Conservation (phyloP, 2,888 invertebrate genomes). For the Melieria picta region DNA sequence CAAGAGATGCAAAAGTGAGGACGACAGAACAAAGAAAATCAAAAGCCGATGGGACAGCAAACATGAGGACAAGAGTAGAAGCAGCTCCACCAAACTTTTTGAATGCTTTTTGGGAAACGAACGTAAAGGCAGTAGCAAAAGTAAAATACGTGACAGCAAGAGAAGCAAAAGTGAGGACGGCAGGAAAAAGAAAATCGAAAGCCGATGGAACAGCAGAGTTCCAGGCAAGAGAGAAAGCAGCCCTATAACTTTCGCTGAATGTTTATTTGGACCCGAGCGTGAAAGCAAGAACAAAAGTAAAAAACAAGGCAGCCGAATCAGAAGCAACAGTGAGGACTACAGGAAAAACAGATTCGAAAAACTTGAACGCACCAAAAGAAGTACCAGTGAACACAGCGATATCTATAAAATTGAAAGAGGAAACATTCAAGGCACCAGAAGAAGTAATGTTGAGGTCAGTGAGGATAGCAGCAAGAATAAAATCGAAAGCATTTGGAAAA, state of each 20-base stretch:
- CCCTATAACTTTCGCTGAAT: too few species aligned
- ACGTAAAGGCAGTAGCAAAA: not conserved
- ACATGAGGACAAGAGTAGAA: not conserved
- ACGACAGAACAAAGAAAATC: not conserved
- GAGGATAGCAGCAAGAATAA: too few species aligned
- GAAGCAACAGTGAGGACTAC: not conserved
- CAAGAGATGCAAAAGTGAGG: not conserved
- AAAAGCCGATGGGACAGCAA: not conserved
- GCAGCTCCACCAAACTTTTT: too few species aligned
- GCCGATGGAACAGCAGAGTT: not conserved
- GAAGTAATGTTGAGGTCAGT: too few species aligned
- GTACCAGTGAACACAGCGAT: too few species aligned
- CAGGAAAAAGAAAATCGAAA: too few species aligned
- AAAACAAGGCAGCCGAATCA: not conserved
- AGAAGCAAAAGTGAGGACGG: not conserved
- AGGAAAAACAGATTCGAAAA: too few species aligned
- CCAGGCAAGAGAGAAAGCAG: not conserved
- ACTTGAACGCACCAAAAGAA: too few species aligned
- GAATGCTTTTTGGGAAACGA: not conserved
- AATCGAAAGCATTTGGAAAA: too few species aligned
- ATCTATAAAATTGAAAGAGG: too few species aligned
- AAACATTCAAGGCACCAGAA: too few species aligned
- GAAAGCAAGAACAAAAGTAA: not conserved
- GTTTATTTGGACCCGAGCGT: not conserved
- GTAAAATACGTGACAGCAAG: not conserved